Evolutionary conservation across 2,888 invertebrate species (phyloP).

Genomic region (Antheraea yamamai): DNA sequence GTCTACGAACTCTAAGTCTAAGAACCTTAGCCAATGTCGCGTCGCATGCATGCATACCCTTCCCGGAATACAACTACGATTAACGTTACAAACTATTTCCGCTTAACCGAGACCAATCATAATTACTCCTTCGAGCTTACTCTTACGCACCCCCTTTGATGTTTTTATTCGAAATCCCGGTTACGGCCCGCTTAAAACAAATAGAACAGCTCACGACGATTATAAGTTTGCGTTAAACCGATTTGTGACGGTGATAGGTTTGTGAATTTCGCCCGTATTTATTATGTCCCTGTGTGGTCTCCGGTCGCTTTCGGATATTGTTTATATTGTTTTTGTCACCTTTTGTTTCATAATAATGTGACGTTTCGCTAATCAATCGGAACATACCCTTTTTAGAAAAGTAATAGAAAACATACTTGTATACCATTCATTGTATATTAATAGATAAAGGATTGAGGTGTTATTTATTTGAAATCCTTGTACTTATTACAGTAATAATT

Average conservation of each 20-base stretch:
- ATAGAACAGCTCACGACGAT: slow-evolving; percentile 77
- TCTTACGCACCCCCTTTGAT: slow-evolving; percentile 78
- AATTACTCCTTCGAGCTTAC: slow-evolving; percentile 76
- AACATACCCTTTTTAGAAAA: slow-evolving; percentile 12
- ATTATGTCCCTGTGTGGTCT: slow-evolving; percentile 75
- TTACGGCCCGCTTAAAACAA: slow-evolving; percentile 81
- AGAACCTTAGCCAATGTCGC: slow-evolving; percentile 37
- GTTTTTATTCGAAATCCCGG: slow-evolving; percentile 78
- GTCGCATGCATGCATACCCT: slow-evolving; percentile 40
- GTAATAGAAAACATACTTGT: neutral
- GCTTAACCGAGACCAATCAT: slow-evolving; percentile 78
- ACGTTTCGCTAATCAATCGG: slow-evolving; percentile 54
- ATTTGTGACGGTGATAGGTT: slow-evolving; percentile 78
- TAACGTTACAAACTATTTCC: slow-evolving; percentile 81
- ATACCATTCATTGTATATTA: neutral
- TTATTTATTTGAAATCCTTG: neutral
- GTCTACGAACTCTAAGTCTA: too few relatives aligned
- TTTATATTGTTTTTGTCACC: slow-evolving; percentile 58
- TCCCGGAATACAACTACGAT: slow-evolving; percentile 71
- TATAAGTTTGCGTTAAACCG: slow-evolving; percentile 79
- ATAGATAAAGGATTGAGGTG: neutral
- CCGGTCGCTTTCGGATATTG: slow-evolving; percentile 46
- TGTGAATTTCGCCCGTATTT: slow-evolving; percentile 66
- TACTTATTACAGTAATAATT: neutral
- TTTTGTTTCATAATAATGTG: slow-evolving; percentile 54